phyloP scores from a whole-genome alignment of 2,888 invertebrate genomes.

The Cantharis flavilabris region DNA sequence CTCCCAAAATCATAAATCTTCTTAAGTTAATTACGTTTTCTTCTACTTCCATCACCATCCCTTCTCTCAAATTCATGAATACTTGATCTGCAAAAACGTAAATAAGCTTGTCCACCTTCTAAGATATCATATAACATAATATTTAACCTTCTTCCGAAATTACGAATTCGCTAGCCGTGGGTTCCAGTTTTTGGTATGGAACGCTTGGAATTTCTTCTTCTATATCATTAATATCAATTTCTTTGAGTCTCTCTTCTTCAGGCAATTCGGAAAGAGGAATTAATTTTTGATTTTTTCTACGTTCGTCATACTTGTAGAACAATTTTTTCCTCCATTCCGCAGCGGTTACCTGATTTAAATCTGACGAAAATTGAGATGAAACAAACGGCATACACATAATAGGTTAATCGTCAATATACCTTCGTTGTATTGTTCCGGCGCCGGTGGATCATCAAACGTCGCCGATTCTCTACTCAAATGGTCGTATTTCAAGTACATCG shows the following conservation, averaged over 20 bases:
- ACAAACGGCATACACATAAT: neutral
- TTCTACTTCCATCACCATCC: slow-evolving; percentile 52
- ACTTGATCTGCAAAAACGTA: neutral
- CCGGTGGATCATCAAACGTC: slow-evolving; percentile 37
- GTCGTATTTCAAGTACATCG: slow-evolving; percentile 60
- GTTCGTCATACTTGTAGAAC: slow-evolving; percentile 44
- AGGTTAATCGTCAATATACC: slow-evolving; percentile 10
- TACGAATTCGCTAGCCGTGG: slow-evolving; percentile 43
- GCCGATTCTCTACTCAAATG: slow-evolving; percentile 59
- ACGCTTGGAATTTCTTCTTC: slow-evolving; percentile 45
- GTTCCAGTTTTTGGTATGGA: slow-evolving; percentile 47
- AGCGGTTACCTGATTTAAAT: slow-evolving; percentile 39
- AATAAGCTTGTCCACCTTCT: neutral
- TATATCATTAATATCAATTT: slow-evolving; percentile 31
- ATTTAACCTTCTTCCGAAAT: slow-evolving; percentile 33
- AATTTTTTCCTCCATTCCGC: slow-evolving; percentile 48
- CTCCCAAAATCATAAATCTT: slow-evolving; percentile 76
- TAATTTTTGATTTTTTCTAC: slow-evolving; percentile 32
- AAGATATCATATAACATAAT: neutral
- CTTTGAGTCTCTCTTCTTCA: slow-evolving; percentile 23
- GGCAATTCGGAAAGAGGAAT: neutral
- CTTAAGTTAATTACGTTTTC: slow-evolving; percentile 73
- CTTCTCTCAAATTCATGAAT: slow-evolving; percentile 50
- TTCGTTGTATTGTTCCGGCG: slow-evolving; percentile 25
- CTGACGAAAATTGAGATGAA: slow-evolving; percentile 25